Percentiles rank a stretch among this genome's conserved stretches.
These are phyloP conservation scores for Lampropteryx suffumata DNA, from an alignment of 2,888 invertebrate genomes.

Conservation along the genomic window DNA sequence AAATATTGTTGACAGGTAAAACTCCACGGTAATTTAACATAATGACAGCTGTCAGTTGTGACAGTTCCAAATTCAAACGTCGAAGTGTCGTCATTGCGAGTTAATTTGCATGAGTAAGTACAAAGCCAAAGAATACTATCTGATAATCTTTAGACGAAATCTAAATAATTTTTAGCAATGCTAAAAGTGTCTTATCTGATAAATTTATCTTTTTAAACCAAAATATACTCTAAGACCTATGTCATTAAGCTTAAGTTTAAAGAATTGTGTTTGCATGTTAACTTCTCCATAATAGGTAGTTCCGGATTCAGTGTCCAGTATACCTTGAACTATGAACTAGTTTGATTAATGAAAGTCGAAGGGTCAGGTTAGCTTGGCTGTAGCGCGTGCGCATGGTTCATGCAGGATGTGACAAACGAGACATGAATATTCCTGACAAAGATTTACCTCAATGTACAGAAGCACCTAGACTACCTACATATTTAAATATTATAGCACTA, in stretches of 20 bases:
- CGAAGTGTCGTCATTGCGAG: too few species aligned
- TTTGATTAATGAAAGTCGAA: not conserved
- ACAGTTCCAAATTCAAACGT: too few species aligned
- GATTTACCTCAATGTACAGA: slow-evolving; percentile 6
- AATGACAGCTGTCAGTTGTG: too few species aligned
- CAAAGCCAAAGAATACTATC: too few species aligned
- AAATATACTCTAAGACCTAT: slow-evolving; percentile 1
- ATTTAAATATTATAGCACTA: too few species aligned
- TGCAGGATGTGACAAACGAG: slow-evolving; percentile 17
- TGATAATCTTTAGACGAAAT: not conserved
- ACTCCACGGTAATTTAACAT: too few species aligned
- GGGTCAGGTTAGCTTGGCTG: not conserved
- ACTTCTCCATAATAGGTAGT: slow-evolving; percentile 6
- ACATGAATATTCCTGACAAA: slow-evolving; percentile 11
- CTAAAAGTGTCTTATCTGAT: slow-evolving; percentile 1
- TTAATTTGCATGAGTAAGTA: too few species aligned
- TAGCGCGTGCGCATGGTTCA: slow-evolving; percentile 14
- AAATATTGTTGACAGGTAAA: too few species aligned
- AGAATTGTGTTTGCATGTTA: not conserved
- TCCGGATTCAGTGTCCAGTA: slow-evolving; percentile 6
- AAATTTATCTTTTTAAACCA: not conserved
- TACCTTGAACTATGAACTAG: slow-evolving; percentile 3
- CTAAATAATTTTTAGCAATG: not conserved
- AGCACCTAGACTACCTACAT: not conserved
- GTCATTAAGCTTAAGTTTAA: not conserved